Percentiles rank a stretch among this genome's conserved stretches.
phyloP scores from a whole-genome alignment of 2,888 invertebrate species.

The Lithophane semibrunnea region DNA sequence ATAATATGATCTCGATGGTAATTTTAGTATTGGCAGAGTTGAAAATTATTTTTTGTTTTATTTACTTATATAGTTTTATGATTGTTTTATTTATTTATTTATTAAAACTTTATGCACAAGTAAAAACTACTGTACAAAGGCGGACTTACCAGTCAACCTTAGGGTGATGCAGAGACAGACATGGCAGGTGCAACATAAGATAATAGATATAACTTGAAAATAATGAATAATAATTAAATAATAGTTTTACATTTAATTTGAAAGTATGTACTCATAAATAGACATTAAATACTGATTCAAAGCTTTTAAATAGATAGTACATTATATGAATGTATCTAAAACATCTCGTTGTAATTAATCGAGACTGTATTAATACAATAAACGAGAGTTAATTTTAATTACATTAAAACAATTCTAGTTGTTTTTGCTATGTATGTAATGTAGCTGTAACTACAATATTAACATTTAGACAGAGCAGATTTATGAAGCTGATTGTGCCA shows the following conservation, averaged over 20 bases:
- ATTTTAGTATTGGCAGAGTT: not conserved
- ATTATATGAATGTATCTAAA: not conserved
- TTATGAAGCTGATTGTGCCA: constrained; percentile 33
- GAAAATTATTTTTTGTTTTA: not conserved
- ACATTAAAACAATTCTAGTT: not conserved
- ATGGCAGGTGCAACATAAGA: too few species aligned
- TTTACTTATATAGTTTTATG: not conserved
- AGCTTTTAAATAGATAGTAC: not conserved
- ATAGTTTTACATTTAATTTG: not conserved
- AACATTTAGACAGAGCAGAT: constrained; percentile 10
- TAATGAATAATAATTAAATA: too few species aligned
- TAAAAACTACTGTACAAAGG: too few species aligned
- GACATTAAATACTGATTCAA: not conserved
- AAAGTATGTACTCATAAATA: not conserved
- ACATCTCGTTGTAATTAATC: not conserved
- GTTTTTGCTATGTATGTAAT: constrained; percentile 8
- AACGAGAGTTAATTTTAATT: not conserved
- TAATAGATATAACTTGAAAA: too few species aligned
- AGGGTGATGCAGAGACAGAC: too few species aligned
- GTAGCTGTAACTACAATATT: not conserved
- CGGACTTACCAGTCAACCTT: too few species aligned
- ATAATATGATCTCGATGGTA: constrained; percentile 31
- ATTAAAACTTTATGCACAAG: too few species aligned
- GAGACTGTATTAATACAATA: not conserved
- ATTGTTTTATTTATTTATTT: too few species aligned